Conservation (phyloP, 2,888 invertebrate species). For the Ramazzottius varieornatus region DNA sequence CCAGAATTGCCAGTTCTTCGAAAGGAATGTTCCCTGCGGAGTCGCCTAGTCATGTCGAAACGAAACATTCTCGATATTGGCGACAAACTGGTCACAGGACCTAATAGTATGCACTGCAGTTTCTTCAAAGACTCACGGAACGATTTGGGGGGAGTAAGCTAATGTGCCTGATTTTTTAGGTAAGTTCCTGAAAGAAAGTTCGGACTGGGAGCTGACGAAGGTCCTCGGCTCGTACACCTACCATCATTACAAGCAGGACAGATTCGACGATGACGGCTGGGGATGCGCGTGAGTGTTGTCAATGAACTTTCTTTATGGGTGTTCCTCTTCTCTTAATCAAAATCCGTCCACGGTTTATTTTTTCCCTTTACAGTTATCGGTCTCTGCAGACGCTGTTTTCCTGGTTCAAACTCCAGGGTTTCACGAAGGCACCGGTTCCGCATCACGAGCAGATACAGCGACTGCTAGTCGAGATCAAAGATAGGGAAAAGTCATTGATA, state of each 20-base stretch:
- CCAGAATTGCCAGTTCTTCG: background rate
- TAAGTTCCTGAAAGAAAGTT: background rate
- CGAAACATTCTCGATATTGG: background rate
- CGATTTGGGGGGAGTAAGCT: no score
- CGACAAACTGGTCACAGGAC: background rate
- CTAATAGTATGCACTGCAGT: no score
- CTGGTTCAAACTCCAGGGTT: constrained; percentile 45
- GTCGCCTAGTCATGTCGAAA: background rate
- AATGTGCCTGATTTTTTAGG: no score
- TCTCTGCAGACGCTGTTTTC: constrained; percentile 84
- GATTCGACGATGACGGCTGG: constrained; percentile 88
- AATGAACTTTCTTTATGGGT: no score
- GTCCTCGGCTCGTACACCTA: constrained; percentile 67
- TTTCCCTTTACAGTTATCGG: no score
- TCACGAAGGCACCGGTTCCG: constrained; percentile 36
- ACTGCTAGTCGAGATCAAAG: constrained; percentile 62
- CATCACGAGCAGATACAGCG: constrained; percentile 57
- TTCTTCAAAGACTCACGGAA: no score
- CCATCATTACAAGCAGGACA: constrained; percentile 86
- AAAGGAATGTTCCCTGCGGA: background rate
- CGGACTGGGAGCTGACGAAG: constrained; percentile 14
- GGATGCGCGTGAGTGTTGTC: constrained; percentile 58
- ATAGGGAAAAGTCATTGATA: constrained; percentile 59
- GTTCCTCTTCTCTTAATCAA: no score
- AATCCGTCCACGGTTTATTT: no score